Evolutionary conservation across 2,797 vertebrate genomes (phyloP).

Genomic region (Gambelia wislizenii): DNA sequence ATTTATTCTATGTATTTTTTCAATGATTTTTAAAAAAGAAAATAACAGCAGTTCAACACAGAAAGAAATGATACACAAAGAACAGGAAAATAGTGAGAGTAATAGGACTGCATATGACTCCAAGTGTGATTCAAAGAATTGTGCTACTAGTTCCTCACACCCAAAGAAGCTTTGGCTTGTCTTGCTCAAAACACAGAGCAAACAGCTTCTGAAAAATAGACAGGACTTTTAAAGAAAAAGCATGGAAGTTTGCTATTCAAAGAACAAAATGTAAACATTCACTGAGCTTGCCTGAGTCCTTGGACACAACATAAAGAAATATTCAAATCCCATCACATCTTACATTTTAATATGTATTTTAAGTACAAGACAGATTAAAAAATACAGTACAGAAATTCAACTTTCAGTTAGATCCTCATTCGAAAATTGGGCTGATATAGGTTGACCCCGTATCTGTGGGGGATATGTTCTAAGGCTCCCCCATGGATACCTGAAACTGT

Average conservation of each 20-base stretch:
- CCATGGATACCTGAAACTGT: too few relatives aligned
- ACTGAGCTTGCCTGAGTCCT: not conserved
- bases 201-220: not conserved
- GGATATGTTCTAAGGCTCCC: too few relatives aligned
- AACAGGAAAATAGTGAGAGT: not conserved
- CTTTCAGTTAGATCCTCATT: not conserved
- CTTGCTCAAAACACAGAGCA: too few relatives aligned
- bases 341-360: not conserved
- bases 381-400: slow-evolving; percentile 2
- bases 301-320: not conserved
- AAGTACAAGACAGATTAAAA: not conserved
- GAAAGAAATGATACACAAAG: accelerated
- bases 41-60: too few relatives aligned
- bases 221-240: not conserved
- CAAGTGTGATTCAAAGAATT: not conserved
- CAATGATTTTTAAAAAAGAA: too few relatives aligned
- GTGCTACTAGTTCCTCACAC: not conserved
- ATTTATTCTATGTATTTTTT: too few relatives aligned
- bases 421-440: not conserved
- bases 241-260: not conserved
- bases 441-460: too few relatives aligned
- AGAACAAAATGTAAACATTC: not conserved
- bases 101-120: not conserved
- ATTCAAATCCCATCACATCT: not conserved
- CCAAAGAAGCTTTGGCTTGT: not conserved